Evolutionary conservation across 2,888 invertebrate genomes (phyloP).

Genomic region (Plagodis dolabraria): DNA sequence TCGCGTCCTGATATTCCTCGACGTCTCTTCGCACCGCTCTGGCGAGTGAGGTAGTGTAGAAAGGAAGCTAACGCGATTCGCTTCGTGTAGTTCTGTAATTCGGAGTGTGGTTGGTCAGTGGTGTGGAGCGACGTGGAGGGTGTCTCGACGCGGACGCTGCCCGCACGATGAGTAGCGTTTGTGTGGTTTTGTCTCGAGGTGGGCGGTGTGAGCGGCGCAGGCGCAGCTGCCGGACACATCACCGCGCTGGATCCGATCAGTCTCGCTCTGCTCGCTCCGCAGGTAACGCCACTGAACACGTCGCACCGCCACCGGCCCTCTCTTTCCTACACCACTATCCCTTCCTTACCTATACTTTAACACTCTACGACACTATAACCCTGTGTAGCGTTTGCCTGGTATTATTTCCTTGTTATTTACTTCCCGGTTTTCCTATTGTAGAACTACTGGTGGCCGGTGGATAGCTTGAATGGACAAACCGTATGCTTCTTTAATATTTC

Average conservation of each 20-base stretch:
- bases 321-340: constrained; percentile 32
- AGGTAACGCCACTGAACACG: constrained; percentile 69
- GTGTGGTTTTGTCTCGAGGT: constrained; percentile 86
- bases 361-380: constrained; percentile 37
- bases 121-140: constrained; percentile 63
- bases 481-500: constrained; percentile 72
- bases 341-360: constrained; percentile 19
- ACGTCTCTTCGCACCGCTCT: constrained; percentile 69
- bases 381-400: constrained; percentile 15
- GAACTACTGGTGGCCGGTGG: constrained; percentile 71
- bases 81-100: constrained; percentile 31
- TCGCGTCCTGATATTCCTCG: constrained; percentile 67
- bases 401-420: constrained; percentile 38
- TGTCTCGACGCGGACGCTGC: constrained; percentile 50
- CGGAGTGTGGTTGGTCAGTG: constrained; percentile 40
- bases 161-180: constrained; percentile 83
- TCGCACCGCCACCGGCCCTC: constrained; percentile 59
- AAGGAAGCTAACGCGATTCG: constrained; percentile 35
- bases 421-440: constrained; percentile 48
- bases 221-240: constrained; percentile 83
- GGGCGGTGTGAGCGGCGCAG: constrained; percentile 84
- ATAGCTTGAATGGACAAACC: constrained; percentile 67
- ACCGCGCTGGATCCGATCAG: constrained; percentile 84
- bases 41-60: constrained; percentile 49
- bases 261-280: constrained; percentile 83